phyloP scores from a whole-genome alignment of 2,113 vertebrate species.

The Hippocampus guttulatus region DNA sequence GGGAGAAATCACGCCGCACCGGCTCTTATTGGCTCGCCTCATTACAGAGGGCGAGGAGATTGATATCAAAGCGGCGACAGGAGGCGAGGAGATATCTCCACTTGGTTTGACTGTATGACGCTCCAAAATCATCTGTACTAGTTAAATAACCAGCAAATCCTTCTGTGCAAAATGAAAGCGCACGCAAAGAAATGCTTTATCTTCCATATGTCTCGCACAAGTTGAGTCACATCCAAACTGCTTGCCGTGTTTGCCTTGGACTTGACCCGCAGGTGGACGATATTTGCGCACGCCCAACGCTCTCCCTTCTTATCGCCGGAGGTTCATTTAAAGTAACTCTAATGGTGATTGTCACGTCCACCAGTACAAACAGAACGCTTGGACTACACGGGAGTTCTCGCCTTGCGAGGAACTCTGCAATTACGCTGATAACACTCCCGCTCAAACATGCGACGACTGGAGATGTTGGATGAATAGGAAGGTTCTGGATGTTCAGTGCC shows the following conservation, averaged over 20 bases:
- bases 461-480: background rate
- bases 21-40: slow-evolving; percentile 24
- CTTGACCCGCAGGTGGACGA: slow-evolving; percentile 3
- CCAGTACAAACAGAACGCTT: slow-evolving; percentile 7
- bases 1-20: slow-evolving; percentile 41
- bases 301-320: slow-evolving; percentile 33
- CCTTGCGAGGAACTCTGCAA: background rate
- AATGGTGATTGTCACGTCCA: slow-evolving; percentile 11
- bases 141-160: slow-evolving; percentile 73
- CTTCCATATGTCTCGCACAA: slow-evolving; percentile 18
- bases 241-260: slow-evolving; percentile 50
- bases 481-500: background rate
- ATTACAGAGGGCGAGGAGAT: slow-evolving; percentile 30
- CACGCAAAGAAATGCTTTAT: slow-evolving; percentile 45
- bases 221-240: background rate
- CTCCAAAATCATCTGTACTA: background rate
- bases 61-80: slow-evolving; percentile 14
- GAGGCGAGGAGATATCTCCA: background rate
- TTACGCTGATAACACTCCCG: background rate
- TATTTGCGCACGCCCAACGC: slow-evolving; percentile 46
- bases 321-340: slow-evolving; percentile 29
- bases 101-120: background rate
- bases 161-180: slow-evolving; percentile 19
- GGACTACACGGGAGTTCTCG: background rate
- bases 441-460: background rate